These are phyloP conservation scores for Phenacoccus solenopsis DNA, from an alignment of 1,140 invertebrate species.

Conservation along the genomic window DNA sequence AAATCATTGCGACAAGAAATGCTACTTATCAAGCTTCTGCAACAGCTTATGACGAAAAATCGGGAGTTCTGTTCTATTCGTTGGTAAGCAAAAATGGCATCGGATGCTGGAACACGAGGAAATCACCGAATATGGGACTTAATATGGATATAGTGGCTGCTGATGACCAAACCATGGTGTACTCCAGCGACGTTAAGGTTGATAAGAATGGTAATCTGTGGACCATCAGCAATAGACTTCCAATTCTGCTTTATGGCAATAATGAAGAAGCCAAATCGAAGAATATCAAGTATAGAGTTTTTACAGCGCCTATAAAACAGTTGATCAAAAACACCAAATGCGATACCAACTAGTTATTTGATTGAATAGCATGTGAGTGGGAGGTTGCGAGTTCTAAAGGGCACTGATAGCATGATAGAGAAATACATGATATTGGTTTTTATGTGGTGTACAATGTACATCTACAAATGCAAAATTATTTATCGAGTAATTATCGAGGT, in stretches of 20 bases:
- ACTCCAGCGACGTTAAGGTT: constrained; percentile 65
- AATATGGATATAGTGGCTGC: constrained; percentile 47
- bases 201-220: constrained; percentile 44
- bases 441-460: too few relatives aligned
- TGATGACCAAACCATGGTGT: constrained; percentile 59
- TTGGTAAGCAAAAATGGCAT: constrained; percentile 60
- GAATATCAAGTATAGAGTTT: not conserved
- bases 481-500: too few relatives aligned
- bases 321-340: not conserved
- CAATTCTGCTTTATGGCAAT: constrained; percentile 27
- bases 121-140: constrained; percentile 26
- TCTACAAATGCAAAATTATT: too few relatives aligned
- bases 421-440: too few relatives aligned
- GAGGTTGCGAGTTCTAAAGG: not conserved
- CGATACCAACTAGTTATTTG: not conserved
- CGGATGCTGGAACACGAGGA: constrained; percentile 56
- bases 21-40: constrained; percentile 59
- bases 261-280: not conserved
- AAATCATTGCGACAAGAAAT: constrained; percentile 36
- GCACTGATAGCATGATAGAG: too few relatives aligned
- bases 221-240: constrained; percentile 69
- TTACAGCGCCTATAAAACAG: not conserved
- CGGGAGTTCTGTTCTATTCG: constrained; percentile 60
- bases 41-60: constrained; percentile 55
- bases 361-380: too few relatives aligned